phyloP scores from a whole-genome alignment of 2,888 invertebrate species.

The Orthosia gracilis region DNA sequence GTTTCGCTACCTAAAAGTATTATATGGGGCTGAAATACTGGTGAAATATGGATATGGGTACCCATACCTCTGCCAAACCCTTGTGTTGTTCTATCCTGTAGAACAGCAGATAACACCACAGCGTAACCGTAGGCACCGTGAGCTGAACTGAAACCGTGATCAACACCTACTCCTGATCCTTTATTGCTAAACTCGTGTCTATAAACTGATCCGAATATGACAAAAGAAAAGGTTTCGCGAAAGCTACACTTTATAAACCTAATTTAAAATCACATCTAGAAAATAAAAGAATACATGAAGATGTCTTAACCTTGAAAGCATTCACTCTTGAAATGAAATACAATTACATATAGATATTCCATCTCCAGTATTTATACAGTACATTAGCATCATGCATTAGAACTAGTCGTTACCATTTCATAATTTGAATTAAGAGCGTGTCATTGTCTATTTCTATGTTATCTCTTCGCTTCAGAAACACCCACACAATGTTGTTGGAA shows the following conservation, averaged over 20 bases:
- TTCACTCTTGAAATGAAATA: neutral
- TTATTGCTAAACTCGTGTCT: neutral
- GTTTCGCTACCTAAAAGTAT: no score
- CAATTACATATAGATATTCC: neutral
- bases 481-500: constrained; percentile 36
- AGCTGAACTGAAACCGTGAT: neutral
- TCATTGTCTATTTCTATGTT: constrained; percentile 9
- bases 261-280: neutral
- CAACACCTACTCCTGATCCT: neutral
- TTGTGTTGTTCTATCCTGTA: no score
- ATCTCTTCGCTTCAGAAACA: constrained; percentile 1
- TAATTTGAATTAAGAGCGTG: constrained; percentile 20
- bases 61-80: no score
- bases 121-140: neutral
- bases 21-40: no score
- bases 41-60: no score
- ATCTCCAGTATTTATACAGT: neutral
- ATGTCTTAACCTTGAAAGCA: constrained; percentile 7
- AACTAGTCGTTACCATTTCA: constrained; percentile 12
- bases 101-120: no score
- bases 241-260: neutral
- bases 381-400: constrained; percentile 15
- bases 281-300: neutral
- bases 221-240: neutral
- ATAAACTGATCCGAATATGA: neutral